Conservation (phyloP, 1,140 invertebrate species). For the Phortica variegata region DNA sequence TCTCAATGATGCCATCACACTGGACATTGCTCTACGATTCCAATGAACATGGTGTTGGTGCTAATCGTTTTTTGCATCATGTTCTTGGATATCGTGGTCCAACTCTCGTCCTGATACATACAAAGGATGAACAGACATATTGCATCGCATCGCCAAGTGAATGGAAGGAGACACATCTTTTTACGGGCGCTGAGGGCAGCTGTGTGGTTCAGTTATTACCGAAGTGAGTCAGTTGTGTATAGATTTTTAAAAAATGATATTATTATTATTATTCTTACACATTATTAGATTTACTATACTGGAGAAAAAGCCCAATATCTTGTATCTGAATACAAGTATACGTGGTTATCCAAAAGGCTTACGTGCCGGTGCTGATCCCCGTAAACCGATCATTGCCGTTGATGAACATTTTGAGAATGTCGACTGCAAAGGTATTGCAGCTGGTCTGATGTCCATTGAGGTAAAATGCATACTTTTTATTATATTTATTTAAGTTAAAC, state of each 20-base stretch:
- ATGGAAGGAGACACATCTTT: conserved; percentile 82
- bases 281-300: conserved; percentile 65
- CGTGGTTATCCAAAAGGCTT: conserved; percentile 83
- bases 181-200: conserved; percentile 78
- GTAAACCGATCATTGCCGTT: conserved; percentile 72
- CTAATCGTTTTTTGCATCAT: conserved; percentile 86
- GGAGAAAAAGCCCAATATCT: conserved; percentile 71
- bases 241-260: not conserved
- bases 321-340: conserved; percentile 81
- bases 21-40: conserved; percentile 85
- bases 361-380: conserved; percentile 75
- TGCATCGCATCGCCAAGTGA: conserved; percentile 77
- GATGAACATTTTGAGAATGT: conserved; percentile 71
- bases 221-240: conserved; percentile 60
- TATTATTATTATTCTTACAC: not conserved
- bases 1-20: conserved; percentile 70
- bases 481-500: conserved; percentile 36
- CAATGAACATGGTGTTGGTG: conserved; percentile 78
- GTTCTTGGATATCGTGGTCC: conserved; percentile 83
- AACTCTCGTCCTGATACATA: conserved; percentile 73
- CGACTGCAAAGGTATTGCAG: conserved; percentile 66
- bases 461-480: conserved; percentile 49
- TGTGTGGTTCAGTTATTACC: conserved; percentile 78
- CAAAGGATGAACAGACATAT: conserved; percentile 69
- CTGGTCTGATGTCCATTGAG: conserved; percentile 63